Conservation (phyloP, 2,888 invertebrate species). For the Mayetiola destructor region DNA sequence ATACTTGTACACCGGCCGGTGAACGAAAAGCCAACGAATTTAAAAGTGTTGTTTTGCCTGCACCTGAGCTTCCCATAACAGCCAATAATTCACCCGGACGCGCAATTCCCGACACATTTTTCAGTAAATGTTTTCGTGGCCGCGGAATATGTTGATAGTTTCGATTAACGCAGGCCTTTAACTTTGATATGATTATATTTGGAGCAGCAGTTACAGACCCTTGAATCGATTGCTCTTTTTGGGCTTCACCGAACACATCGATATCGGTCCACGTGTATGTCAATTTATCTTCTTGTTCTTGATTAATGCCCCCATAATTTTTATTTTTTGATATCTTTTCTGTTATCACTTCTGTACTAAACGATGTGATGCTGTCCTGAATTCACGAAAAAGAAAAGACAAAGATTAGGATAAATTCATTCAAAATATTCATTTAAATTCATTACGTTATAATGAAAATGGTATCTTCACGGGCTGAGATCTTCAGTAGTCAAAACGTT, state of each 20-base stretch:
- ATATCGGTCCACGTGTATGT: constrained; percentile 68
- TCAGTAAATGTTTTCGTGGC: constrained; percentile 54
- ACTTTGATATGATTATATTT: neutral
- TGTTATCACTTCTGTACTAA: neutral
- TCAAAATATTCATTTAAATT: neutral
- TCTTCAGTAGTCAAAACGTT: too few species aligned
- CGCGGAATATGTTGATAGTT: constrained; percentile 28
- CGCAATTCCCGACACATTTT: constrained; percentile 67
- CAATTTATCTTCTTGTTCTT: constrained; percentile 31
- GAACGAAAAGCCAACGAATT: constrained; percentile 77
- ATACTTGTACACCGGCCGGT: constrained; percentile 49
- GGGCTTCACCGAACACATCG: constrained; percentile 55
- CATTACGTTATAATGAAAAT: neutral
- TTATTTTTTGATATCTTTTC: neutral
- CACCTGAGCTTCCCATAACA: constrained; percentile 80
- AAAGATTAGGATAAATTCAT: too few species aligned
- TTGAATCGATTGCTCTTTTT: constrained; percentile 33
- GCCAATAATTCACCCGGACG: constrained; percentile 75
- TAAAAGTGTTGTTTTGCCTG: constrained; percentile 87
- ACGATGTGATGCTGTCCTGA: neutral
- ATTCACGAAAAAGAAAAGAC: neutral
- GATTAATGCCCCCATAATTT: constrained; percentile 28
- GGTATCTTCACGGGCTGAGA: too few species aligned
- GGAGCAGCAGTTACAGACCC: constrained; percentile 25
- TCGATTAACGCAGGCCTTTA: constrained; percentile 21